A percentile compares a stretch with the other conserved stretches of the same genome.
Evolutionary conservation across 2,113 vertebrate genomes (phyloP).

Genomic region (Scomber scombrus): DNA sequence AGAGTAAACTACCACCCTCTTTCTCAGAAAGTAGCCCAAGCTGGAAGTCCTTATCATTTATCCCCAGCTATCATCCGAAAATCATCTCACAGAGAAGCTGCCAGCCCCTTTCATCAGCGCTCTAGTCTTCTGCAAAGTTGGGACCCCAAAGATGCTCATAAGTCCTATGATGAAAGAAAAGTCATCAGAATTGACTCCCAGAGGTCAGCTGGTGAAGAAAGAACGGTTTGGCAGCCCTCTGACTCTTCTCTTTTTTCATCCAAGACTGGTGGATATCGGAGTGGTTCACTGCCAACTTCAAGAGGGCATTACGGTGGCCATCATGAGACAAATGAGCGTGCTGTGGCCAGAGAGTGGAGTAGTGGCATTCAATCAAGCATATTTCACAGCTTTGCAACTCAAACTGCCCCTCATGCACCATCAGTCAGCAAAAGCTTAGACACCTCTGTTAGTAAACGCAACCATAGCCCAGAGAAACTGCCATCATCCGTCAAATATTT

Average conservation of each 20-base stretch:
- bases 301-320: conserved; percentile 2
- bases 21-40: neutral
- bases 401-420: neutral
- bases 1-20: neutral
- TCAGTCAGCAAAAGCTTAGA: neutral
- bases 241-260: conserved; percentile 1
- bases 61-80: conserved; percentile 17
- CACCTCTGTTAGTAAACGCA: conserved; percentile 11
- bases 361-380: conserved; percentile 21
- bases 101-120: neutral
- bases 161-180: neutral
- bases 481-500: conserved; percentile 10
- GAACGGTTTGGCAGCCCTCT: conserved; percentile 5
- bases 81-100: conserved; percentile 8
- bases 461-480: conserved; percentile 16
- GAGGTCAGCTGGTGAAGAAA: neutral
- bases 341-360: neutral
- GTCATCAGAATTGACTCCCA: neutral
- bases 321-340: conserved; percentile 34
- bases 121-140: conserved; percentile 1
- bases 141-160: neutral
- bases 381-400: conserved; percentile 9
- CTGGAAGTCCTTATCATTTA: neutral
- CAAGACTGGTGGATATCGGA: conserved; percentile 10
- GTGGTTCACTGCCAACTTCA: neutral